Base-by-base conservation (phyloP, 2,888 invertebrate genomes). In the Parnassius orleans region DNA sequence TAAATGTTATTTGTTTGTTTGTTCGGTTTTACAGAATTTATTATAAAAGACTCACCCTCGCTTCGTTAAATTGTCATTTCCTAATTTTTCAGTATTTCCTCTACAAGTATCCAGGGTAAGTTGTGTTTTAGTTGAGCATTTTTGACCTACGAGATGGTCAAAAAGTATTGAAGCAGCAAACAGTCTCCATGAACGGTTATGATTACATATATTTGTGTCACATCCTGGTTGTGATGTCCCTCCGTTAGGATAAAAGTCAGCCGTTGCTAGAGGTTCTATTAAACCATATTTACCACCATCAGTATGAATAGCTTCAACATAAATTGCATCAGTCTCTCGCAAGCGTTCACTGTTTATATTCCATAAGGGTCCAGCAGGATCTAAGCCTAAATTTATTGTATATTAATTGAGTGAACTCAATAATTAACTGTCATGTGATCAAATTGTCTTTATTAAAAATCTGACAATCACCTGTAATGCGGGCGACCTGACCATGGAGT, bases 171-270 rank as follows among this genome's bases (percentile, higher is more conserved):
- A 72, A 2, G 83, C 68, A 2, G 77, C 80, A 33, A 83, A 85
- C 0, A 79, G 60, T 57, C 80, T 70, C 79, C 79, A 84, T 1
- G 85, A 75, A 5, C 81, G 76, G 56, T 77, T 76, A 65, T 84
- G 85, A 61, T 78, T 77, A 65, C 85, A 86, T 7, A 79, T 10
- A 33, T 68, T 69, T n/a, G 75, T 75, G 2, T 68, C 2, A 47
- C 84, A 86, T 0, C 79, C 82, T 3, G 84, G 83, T 62, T 86
- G 84, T 12, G 69, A 69, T 42, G 58, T 74, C 2, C 93, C 93
- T 51, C 89, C 86, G 66, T 93, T 93, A n/a, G 92, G 92, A 83
- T 90, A 93, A 77, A 93, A 93, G 73, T 93, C 93, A 9, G 79
- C 92, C 63, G 92, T 81, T 1, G 90, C 93, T 3, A 93, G 77